A percentile compares a stretch with the other conserved stretches of the same genome.
These are phyloP conservation scores for Scelioninae gen. 1 DNA, from an alignment of 2,888 invertebrate species.

Conservation along the genomic window DNA sequence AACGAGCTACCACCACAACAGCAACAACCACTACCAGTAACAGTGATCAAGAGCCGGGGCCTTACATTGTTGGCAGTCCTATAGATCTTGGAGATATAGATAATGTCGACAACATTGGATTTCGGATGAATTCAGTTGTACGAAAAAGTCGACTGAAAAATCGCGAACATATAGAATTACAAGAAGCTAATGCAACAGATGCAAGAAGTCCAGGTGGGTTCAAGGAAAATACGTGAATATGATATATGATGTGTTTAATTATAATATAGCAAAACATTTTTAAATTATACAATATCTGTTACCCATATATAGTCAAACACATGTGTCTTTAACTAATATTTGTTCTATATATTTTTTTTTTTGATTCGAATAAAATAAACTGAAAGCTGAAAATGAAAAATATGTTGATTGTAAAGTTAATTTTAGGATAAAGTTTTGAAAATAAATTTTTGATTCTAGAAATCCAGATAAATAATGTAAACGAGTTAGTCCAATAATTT, in stretches of 20 bases:
- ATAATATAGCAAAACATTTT: background rate
- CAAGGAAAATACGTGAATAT: background rate
- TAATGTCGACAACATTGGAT: constrained; percentile 82
- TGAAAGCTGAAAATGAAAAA: too few species aligned
- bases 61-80: constrained; percentile 82
- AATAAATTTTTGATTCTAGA: too few species aligned
- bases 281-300: background rate
- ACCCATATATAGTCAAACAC: background rate
- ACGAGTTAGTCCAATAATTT: too few species aligned
- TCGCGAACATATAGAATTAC: constrained; percentile 82
- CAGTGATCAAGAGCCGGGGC: constrained; percentile 73
- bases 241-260: background rate
- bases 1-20: constrained; percentile 22
- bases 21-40: constrained; percentile 24
- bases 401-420: too few species aligned
- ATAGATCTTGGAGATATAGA: constrained; percentile 82
- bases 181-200: constrained; percentile 73
- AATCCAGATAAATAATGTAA: too few species aligned
- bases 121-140: constrained; percentile 74
- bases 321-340: too few species aligned
- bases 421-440: too few species aligned
- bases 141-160: constrained; percentile 71
- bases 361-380: too few species aligned
- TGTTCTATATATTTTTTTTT: too few species aligned
- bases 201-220: constrained; percentile 52